Evolutionary conservation across 2,113 vertebrate species (phyloP), one percentile per base, ranked within the genome.

Genomic region (Pluvianellus socialis): DNA sequence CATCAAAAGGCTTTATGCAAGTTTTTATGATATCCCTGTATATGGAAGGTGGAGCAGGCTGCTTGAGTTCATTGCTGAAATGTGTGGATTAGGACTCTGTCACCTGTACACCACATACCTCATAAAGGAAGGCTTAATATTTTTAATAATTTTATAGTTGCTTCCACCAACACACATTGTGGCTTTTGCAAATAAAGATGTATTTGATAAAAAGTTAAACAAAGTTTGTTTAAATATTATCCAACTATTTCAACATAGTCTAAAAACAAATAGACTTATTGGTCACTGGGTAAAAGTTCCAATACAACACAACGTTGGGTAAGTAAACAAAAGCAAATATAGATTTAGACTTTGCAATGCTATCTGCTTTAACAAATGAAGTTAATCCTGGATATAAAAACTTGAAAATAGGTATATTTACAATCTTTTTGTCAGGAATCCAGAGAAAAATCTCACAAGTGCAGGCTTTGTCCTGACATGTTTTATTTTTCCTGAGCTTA

Each of bases 171-270:
- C 10, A 91, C 19, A 45, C 7, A 35, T 16, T 14, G 22, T 35
- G n/a, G 22, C 18, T 85, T 82, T 68, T 81, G 65, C 26, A 94
- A 90, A 68, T 68, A 90, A 67, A 68, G 33, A 71, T 50, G 8
- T 44, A 55, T 89, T 82, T 74, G 53, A 83, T 38, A 77, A 89
- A 71, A 95, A 66, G 27, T 58, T 93, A 59, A 74, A 58, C 55
- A 67, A 67, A 87, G 72, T 91, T 77, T 93, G 83, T 74, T 97
- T 97, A 97, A 97, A 97, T 88, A 94, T 97, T 98, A 96, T 75
- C 97, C 79, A 97, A n/a, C 40, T 80, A 76, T 97, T 98, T 97
- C 98, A 97, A 96, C 95, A 98, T 35, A 89, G 77, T 83, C 35
- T 83, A 44, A 95, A 98, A 94, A 6, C 91, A 97, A 97, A 98